These are phyloP conservation scores for Oreotragus oreotragus DNA, from an alignment of 2,113 vertebrate genomes.

Conservation along the genomic window DNA sequence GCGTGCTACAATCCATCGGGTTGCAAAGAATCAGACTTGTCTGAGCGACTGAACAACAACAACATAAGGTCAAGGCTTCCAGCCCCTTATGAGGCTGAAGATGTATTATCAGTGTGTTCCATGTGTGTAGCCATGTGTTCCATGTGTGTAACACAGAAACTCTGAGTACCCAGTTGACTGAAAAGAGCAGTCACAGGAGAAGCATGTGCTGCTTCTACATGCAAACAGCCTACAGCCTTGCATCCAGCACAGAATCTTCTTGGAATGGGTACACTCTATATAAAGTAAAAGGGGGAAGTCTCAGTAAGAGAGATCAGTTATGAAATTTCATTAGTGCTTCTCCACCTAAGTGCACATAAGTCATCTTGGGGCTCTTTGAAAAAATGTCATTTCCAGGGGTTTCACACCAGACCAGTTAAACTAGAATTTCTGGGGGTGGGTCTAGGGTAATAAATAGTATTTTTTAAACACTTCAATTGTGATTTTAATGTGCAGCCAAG, in stretches of 20 bases:
- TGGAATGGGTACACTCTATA: background rate
- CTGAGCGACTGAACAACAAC: background rate
- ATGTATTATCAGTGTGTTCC: background rate
- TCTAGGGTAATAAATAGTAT: background rate
- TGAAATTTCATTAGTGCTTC: background rate
- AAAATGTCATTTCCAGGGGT: background rate
- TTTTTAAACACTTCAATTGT: background rate
- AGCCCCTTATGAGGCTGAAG: background rate
- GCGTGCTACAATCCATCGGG: accelerated
- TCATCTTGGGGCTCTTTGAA: background rate
- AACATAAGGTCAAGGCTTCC: background rate
- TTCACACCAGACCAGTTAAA: background rate
- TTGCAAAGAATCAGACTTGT: background rate
- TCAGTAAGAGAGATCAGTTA: background rate
- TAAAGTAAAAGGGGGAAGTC: background rate
- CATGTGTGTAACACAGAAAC: background rate
- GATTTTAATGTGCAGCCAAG: background rate
- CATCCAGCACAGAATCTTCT: background rate
- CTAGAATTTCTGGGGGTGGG: background rate
- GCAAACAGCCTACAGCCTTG: background rate
- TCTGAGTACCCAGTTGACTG: background rate
- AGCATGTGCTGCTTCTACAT: background rate
- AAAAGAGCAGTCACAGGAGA: background rate
- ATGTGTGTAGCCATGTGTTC: background rate
- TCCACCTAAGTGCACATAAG: background rate